Percentiles rank a stretch among this genome's conserved stretches.
These are phyloP conservation scores for Drosophila emarginata DNA, from an alignment of 2,888 invertebrate species.

Conservation along the genomic window DNA sequence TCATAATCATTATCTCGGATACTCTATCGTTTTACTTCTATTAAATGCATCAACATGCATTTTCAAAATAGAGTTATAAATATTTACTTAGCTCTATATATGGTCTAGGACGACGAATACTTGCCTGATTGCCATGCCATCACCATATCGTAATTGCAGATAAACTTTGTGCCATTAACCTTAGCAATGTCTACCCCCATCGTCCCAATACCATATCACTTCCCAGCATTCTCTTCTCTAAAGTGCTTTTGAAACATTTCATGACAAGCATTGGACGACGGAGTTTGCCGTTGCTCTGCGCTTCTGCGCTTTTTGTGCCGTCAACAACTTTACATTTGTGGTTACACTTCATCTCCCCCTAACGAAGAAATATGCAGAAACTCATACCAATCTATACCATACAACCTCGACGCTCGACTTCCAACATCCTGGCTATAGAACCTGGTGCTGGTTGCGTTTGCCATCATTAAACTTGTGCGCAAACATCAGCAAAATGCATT, in stretches of 20 bases:
- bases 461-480: constrained; percentile 60
- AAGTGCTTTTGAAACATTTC: constrained; percentile 72
- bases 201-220: background rate
- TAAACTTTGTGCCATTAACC: constrained; percentile 78
- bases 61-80: constrained; percentile 70
- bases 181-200: constrained; percentile 53
- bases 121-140: constrained; percentile 50
- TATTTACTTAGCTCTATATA: constrained; percentile 55
- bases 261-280: constrained; percentile 49
- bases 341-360: constrained; percentile 23
- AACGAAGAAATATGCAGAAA: constrained; percentile 63
- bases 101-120: constrained; percentile 12
- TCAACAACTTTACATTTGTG: constrained; percentile 52
- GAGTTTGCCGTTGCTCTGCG: background rate
- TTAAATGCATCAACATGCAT: constrained; percentile 62
- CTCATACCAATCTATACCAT: constrained; percentile 12
- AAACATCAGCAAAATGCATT: constrained; percentile 68
- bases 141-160: constrained; percentile 74
- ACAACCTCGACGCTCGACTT: background rate
- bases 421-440: background rate
- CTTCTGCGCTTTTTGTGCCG: constrained; percentile 37
- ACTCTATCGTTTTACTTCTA: background rate
- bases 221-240: constrained; percentile 34
- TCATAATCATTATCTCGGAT: background rate
- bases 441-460: constrained; percentile 38